These are phyloP conservation scores for Drosophila sturtevanti DNA, from an alignment of 1,140 invertebrate species.

Conservation along the genomic window DNA sequence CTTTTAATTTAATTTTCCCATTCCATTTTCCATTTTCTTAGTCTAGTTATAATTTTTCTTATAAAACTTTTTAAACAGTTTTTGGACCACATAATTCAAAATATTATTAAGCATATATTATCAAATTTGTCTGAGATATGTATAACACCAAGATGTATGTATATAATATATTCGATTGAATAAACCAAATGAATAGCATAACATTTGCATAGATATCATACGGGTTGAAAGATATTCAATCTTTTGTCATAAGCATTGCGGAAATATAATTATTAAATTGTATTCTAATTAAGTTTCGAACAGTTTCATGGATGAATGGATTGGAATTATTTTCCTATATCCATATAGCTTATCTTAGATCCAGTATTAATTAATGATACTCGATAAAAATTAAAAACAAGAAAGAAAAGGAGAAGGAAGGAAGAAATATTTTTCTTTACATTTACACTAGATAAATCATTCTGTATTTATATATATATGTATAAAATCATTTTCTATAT, in stretches of 20 bases:
- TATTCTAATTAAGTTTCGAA: no score
- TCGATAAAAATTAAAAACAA: no score
- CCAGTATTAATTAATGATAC: no score
- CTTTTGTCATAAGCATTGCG: neutral
- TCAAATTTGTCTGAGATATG: neutral
- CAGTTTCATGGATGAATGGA: no score
- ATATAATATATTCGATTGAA: neutral
- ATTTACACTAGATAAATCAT: no score
- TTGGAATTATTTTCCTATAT: no score
- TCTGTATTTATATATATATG: no score
- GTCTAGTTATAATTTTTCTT: neutral
- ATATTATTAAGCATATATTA: neutral
- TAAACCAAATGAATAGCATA: neutral
- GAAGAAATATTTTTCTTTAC: no score
- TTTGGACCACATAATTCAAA: neutral
- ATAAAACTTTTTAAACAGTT: neutral
- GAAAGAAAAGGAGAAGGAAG: no score
- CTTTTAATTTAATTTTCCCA: neutral
- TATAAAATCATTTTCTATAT: no score
- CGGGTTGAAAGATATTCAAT: neutral
- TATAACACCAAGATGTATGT: neutral
- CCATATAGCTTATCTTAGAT: no score
- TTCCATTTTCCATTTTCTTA: neutral
- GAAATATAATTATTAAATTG: neutral
- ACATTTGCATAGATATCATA: neutral